These are phyloP conservation scores for Petromus typicus DNA, from an alignment of 2,113 vertebrate genomes.

Conservation along the genomic window DNA sequence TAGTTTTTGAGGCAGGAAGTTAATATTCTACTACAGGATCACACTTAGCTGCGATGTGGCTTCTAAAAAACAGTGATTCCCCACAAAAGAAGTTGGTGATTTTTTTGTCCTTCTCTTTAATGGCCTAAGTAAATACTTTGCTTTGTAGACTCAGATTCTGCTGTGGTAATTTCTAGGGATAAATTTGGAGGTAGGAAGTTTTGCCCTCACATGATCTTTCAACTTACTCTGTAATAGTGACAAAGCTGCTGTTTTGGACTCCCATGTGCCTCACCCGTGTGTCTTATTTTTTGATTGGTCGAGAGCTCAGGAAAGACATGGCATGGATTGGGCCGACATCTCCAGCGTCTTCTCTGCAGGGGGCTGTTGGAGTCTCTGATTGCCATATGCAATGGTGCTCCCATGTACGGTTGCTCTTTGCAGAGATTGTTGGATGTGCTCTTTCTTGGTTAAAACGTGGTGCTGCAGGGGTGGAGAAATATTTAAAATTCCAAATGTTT, in stretches of 20 bases:
- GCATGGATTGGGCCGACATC: background rate
- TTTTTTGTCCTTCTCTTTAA: background rate
- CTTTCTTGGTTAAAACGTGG: background rate
- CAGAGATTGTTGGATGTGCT: background rate
- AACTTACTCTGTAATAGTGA: background rate
- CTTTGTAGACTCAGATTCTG: background rate
- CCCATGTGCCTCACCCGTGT: background rate
- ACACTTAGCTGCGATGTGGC: background rate
- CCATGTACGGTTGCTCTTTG: background rate
- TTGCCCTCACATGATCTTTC: background rate
- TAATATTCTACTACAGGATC: background rate
- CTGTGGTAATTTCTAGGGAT: background rate
- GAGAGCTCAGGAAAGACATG: background rate
- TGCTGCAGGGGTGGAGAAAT: background rate
- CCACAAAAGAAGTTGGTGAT: background rate
- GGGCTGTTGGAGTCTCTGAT: background rate
- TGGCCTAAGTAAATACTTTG: background rate
- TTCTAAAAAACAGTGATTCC: background rate
- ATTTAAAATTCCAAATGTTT: slow-evolving; percentile 31
- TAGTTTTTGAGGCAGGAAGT: background rate
- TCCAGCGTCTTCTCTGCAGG: background rate
- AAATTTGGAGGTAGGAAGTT: background rate
- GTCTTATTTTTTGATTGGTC: background rate
- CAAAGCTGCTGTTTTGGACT: background rate
- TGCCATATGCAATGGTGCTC: background rate